Conservation (phyloP, 2,888 invertebrate species). For the Eutolmus rufibarbis region DNA sequence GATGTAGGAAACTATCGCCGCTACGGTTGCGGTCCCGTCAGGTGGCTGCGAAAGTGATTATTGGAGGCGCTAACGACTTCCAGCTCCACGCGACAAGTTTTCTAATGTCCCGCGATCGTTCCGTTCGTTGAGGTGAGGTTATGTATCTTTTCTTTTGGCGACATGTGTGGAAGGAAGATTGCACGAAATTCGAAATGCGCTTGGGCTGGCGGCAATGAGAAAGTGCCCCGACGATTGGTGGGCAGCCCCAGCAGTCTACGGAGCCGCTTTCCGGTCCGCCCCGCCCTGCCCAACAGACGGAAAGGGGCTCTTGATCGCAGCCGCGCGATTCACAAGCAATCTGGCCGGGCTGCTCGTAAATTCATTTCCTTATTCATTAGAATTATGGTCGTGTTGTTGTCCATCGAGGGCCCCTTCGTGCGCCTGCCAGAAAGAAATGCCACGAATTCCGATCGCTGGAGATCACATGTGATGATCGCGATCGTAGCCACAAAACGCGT, state of each 20-base stretch:
- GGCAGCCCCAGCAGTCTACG: not conserved
- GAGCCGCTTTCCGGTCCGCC: not conserved
- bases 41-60: not conserved
- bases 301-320: not conserved
- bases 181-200: not conserved
- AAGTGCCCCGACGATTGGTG: not conserved
- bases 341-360: not conserved
- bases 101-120: not conserved
- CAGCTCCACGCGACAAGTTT: not conserved
- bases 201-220: not conserved
- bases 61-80: not conserved
- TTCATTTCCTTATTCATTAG: slow-evolving; percentile 25
- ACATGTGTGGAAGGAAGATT: not conserved
- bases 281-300: not conserved
- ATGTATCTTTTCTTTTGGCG: not conserved
- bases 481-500: not conserved
- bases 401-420: not conserved
- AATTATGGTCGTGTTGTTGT: not conserved
- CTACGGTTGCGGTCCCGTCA: not conserved
- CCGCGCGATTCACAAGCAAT: not conserved
- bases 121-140: not conserved
- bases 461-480: slow-evolving; percentile 31
- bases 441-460: slow-evolving; percentile 4
- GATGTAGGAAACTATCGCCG: not conserved
- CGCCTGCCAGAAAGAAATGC: not conserved